Evolutionary conservation across 2,888 invertebrate genomes (phyloP).

Genomic region (Acrobeloides nanus): DNA sequence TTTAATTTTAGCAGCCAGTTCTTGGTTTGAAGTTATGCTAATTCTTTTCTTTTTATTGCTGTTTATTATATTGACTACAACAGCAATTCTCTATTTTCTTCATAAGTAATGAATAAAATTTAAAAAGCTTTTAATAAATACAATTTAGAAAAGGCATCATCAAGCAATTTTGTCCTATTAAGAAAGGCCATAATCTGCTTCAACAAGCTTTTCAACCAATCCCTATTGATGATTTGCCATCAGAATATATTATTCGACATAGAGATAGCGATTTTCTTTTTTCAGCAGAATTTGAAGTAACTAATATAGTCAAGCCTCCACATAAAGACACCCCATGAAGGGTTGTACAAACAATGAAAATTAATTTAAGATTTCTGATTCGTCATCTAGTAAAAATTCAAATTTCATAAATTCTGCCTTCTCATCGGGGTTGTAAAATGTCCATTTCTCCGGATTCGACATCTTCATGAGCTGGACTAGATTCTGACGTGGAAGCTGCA

Average conservation of each 20-base stretch:
- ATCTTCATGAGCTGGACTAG: too few species aligned
- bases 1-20: constrained; percentile 4
- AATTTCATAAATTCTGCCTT: too few species aligned
- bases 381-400: too few species aligned
- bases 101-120: constrained; percentile 15
- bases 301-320: too few species aligned
- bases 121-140: neutral
- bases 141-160: constrained; percentile 23
- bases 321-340: too few species aligned
- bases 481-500: too few species aligned
- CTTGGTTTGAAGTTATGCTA: constrained; percentile 20
- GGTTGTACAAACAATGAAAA: too few species aligned
- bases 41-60: constrained; percentile 21
- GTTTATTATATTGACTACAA: constrained; percentile 12
- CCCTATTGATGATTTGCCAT: constrained; percentile 40
- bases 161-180: constrained; percentile 23
- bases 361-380: too few species aligned
- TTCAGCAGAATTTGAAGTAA: constrained; percentile 47
- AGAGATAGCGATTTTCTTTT: constrained; percentile 52
- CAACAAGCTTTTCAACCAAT: constrained; percentile 27
- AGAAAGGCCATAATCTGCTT: constrained; percentile 23
- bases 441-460: too few species aligned
- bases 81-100: constrained; percentile 23
- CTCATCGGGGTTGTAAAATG: too few species aligned
- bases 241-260: constrained; percentile 46